Evolutionary conservation across 1,140 invertebrate genomes (phyloP), one percentile per base, ranked within the genome.

Genomic region (Pemphigus obesinymphae): DNA sequence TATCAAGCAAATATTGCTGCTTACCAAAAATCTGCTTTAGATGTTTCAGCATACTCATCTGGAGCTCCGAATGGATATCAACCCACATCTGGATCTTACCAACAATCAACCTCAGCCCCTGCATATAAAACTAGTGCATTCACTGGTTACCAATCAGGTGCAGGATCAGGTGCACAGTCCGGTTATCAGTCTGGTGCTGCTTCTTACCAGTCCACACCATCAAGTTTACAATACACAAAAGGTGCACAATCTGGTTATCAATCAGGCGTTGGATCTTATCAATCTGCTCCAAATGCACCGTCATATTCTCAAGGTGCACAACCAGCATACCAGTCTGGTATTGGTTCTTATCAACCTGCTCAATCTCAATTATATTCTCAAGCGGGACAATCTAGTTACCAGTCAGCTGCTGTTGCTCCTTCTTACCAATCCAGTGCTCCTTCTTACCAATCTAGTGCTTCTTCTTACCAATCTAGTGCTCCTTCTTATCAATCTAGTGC

Each of bases 81-180:
- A 82, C 2, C 34, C 13, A 58, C 68, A 45, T 45, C 50, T 29
- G 34, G 63, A 70, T 55, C 58, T 8, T 43, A 70, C 13, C 48
- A 58, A 53, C 40, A 80, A 40, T 73, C 31, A 84, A 84, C 13
- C 72, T 83, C 29, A 83, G 83, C 48, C 72, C 84, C 20, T 82
- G 84, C 37, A 83, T 85, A 40, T 55, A 83, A 23, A 81, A 84
- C n/a, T 72, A 83, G 48, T 84, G 26, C 43, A 50, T 34, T 40
- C 29, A 58, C 75, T 55, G 53, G 34, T 43, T 78, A 55, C 13
- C 75, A 78, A 40, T 78, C 75, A 11, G 50, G 75, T 0, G 50
- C 31, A 10, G 48, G 34, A 55, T 58, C 75, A 1, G 53, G 29
- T 17, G 37, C 37, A 15, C 66, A 70, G 37, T 37, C 20, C 31